Percentiles rank a stretch among this genome's conserved stretches.
phyloP scores from a whole-genome alignment of 1,140 invertebrate genomes.

The Kradibia gibbosae region DNA sequence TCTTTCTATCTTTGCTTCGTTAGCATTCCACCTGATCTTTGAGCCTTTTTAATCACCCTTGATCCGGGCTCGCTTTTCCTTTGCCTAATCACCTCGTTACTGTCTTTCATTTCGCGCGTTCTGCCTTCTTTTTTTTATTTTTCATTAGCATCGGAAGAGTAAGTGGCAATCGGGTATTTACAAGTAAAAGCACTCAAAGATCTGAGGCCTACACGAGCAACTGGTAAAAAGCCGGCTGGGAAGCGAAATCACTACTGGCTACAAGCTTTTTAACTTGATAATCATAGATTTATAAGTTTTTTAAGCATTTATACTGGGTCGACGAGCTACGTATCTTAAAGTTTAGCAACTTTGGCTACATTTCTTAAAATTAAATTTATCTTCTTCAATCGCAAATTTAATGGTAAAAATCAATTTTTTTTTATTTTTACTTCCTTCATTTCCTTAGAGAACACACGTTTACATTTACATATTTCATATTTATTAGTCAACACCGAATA shows the following conservation, averaged over 20 bases:
- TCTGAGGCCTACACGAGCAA: not conserved
- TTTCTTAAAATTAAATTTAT: too few species aligned
- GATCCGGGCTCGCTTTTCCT: not conserved
- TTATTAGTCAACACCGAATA: too few species aligned
- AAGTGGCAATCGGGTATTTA: not conserved
- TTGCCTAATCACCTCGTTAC: slow-evolving; percentile 38
- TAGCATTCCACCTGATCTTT: slow-evolving; percentile 38
- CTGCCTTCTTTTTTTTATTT: not conserved
- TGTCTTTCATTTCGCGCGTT: too few species aligned
- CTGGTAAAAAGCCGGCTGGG: not conserved
- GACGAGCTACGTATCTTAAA: not conserved
- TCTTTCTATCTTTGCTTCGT: slow-evolving; percentile 34
- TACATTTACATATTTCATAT: too few species aligned
- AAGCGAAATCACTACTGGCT: not conserved
- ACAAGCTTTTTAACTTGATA: not conserved
- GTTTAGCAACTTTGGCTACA: too few species aligned
- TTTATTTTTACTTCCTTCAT: too few species aligned
- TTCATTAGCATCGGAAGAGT: not conserved
- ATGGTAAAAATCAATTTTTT: too few species aligned
- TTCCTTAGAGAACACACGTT: too few species aligned
- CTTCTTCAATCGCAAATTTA: too few species aligned
- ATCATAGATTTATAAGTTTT: not conserved
- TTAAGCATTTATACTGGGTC: not conserved
- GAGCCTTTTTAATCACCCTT: slow-evolving; percentile 45
- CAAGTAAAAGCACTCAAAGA: not conserved